Percentiles rank a stretch among this genome's conserved stretches.
Evolutionary conservation across 2,888 invertebrate species (phyloP).

Genomic region (Apamea crenata): DNA sequence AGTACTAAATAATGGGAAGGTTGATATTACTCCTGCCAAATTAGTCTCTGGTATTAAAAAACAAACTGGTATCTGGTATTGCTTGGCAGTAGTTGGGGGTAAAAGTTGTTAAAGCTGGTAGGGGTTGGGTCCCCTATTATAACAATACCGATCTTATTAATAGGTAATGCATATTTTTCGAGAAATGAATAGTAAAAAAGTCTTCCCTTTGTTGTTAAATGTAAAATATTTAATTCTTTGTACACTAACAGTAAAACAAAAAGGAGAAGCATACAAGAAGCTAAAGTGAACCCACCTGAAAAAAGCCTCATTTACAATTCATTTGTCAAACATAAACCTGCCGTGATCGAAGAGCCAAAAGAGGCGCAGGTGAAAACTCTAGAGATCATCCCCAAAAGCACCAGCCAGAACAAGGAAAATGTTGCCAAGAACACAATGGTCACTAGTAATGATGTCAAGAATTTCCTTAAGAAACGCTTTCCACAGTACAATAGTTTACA

Average conservation of each 20-base stretch:
- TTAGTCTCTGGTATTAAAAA: too few species aligned
- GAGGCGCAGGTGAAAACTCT: constrained; percentile 12
- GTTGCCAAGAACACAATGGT: constrained; percentile 3
- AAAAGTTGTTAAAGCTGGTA: too few species aligned
- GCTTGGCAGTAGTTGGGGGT: too few species aligned
- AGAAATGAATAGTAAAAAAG: too few species aligned
- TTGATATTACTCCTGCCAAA: too few species aligned
- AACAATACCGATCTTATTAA: too few species aligned
- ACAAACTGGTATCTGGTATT: too few species aligned
- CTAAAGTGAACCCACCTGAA: constrained; percentile 41
- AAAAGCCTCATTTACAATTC: constrained; percentile 65
- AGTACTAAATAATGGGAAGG: too few species aligned
- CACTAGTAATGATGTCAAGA: constrained; percentile 68
- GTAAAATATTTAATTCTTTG: constrained; percentile 2
- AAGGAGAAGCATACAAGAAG: constrained; percentile 79
- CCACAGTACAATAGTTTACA: constrained; percentile 68
- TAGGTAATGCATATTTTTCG: too few species aligned
- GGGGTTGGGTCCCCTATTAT: too few species aligned
- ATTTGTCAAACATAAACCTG: constrained; percentile 48
- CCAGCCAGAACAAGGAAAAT: constrained; percentile 38
- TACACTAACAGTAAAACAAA: constrained; percentile 79
- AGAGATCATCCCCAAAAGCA: constrained; percentile 12
- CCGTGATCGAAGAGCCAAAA: constrained; percentile 20
- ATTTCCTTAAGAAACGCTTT: constrained; percentile 75
- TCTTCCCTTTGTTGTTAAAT: neutral